These are phyloP conservation scores for Hirtodrosophila trivittata DNA, from an alignment of 2,888 invertebrate species.

Conservation along the genomic window DNA sequence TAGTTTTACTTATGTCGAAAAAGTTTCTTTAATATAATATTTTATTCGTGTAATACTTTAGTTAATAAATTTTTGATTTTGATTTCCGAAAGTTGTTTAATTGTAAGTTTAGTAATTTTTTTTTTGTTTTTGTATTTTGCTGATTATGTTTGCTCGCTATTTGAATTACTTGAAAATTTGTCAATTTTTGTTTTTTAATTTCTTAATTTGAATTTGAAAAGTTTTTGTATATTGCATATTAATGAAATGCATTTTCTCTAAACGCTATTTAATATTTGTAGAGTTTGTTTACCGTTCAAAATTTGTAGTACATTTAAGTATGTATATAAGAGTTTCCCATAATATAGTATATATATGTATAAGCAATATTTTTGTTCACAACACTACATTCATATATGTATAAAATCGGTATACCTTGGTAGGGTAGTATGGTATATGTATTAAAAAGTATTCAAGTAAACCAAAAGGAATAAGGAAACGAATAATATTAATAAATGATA, in stretches of 20 bases:
- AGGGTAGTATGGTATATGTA: slow-evolving; percentile 36
- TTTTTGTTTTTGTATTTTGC: slow-evolving; percentile 18
- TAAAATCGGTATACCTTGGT: slow-evolving; percentile 70
- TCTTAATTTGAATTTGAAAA: slow-evolving; percentile 27
- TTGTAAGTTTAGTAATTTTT: slow-evolving; percentile 30
- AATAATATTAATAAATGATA: no score
- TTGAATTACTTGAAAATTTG: slow-evolving; percentile 75
- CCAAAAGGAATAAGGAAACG: slow-evolving; percentile 1
- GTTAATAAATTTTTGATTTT: slow-evolving; percentile 76
- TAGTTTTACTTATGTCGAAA: no score
- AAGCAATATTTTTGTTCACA: slow-evolving; percentile 69
- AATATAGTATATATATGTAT: slow-evolving; percentile 24
- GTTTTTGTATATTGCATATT: slow-evolving; percentile 46
- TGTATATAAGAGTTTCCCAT: slow-evolving; percentile 61
- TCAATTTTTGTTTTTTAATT: slow-evolving; percentile 30
- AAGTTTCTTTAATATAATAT: no score
- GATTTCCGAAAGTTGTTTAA: slow-evolving; percentile 68
- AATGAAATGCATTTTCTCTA: slow-evolving; percentile 68
- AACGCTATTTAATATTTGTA: slow-evolving; percentile 76
- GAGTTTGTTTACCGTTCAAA: slow-evolving; percentile 77
- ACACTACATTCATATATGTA: slow-evolving; percentile 82
- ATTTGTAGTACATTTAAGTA: slow-evolving; percentile 73
- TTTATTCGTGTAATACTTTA: no score
- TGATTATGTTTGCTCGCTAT: slow-evolving; percentile 55
- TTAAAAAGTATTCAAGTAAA: slow-evolving; percentile 18